Base-by-base conservation (phyloP, 92 coral and sea anemone genomes). In the Phenganax subtilis region DNA sequence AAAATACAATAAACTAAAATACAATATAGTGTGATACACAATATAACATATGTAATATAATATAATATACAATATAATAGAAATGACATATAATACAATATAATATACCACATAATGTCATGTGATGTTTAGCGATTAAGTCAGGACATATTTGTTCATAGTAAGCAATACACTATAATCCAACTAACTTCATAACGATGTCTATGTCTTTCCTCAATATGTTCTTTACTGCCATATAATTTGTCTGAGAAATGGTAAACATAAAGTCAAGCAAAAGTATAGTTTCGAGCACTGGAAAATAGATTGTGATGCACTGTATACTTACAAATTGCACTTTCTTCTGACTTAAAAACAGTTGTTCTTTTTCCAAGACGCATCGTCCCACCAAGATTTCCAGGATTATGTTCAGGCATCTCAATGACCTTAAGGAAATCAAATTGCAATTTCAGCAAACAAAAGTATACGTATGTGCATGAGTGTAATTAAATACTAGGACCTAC, bases 341-440 rank as follows among this genome's bases (percentile, higher is more conserved):
- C 81, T 71, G 64, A 68, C 30, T 86, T 86, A 85, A 96, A 96
- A 47, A 96, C 96, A 30, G 99, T 96, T 29, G 97, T 92, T 6
- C 99, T 84, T 72, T 94, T 86, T 74, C 99, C 99, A 8, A 96
- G 89, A 51, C 99, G 83, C 99, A 96, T 96, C 12, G 99, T 96
- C 9, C 99, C 99, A 62, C 99, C 99, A 77, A 96, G 87, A 67
- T 92, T 89, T 6, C 97, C 99, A 54, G 94, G 96, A 67, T 96
- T 96, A 76, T 96, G 97, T 59, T 96, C 99, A 55, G 99, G 99
- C 99, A 96, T 96, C 81, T 96, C 99, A 82, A 96, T 90, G 3
- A 96, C 99, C 98, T 93, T 68, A 58, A 29, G 1, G 53, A 69
- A 28, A 5, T n/a, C n/a, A 16, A 20, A 7, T 61, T 70, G 75